These are phyloP conservation scores for Petrocephalus microphthalmus DNA, from an alignment of 2,113 vertebrate genomes.

Conservation along the genomic window DNA sequence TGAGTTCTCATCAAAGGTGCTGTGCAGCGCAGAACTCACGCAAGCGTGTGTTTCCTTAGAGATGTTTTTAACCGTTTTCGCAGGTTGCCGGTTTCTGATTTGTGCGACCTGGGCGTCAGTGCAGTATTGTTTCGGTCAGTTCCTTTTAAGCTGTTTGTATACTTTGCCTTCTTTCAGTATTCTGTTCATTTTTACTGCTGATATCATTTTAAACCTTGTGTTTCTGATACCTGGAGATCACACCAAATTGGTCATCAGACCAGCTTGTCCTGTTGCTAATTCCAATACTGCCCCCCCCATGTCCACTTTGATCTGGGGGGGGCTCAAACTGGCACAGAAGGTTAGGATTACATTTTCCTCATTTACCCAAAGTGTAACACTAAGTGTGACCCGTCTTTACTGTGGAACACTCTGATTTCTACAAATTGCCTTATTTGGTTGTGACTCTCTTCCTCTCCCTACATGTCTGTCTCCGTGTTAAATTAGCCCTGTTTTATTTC, in stretches of 20 bases:
- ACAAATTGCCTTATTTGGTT: slow-evolving; percentile 10
- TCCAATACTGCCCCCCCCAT: not conserved
- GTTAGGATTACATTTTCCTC: not conserved
- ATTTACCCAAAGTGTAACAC: not conserved
- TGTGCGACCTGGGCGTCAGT: not conserved
- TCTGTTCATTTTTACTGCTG: not conserved
- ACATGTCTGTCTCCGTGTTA: not conserved
- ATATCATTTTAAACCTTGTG: not conserved
- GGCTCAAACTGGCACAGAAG: not conserved
- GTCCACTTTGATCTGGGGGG: not conserved
- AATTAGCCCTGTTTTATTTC: not conserved
- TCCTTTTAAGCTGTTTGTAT: not conserved
- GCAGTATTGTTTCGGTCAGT: not conserved
- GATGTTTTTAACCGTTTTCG: not conserved
- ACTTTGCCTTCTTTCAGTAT: not conserved
- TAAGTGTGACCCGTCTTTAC: slow-evolving; percentile 6
- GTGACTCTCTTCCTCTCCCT: not conserved
- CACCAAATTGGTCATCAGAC: not conserved
- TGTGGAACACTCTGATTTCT: slow-evolving; percentile 2
- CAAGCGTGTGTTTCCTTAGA: not conserved
- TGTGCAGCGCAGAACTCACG: not conserved
- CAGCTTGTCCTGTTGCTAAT: not conserved
- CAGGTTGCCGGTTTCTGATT: not conserved
- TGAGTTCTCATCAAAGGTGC: not conserved
- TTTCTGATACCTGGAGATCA: not conserved